Conservation (phyloP, 2,888 invertebrate genomes). For the Cataglyphis livida region DNA sequence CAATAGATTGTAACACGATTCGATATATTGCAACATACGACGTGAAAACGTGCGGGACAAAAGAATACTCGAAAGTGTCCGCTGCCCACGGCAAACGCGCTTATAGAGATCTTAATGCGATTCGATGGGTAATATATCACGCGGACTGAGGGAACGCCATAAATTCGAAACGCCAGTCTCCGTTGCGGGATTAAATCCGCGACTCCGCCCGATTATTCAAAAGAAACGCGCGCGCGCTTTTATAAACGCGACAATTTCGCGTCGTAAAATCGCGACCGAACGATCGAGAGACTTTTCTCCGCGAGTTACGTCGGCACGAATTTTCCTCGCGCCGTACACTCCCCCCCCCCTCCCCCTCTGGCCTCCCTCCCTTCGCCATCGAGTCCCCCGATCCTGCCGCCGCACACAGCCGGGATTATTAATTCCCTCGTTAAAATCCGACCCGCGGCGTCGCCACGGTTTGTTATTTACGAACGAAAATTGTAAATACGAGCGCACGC, state of each 20-base stretch:
- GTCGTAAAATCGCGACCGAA: slow-evolving; percentile 49
- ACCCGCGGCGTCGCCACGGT: slow-evolving; percentile 75
- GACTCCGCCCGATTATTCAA: not conserved
- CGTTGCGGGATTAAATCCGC: not conserved
- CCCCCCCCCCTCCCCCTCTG: not conserved
- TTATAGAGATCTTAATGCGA: not conserved
- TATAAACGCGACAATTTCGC: slow-evolving; percentile 35
- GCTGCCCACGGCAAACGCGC: not conserved
- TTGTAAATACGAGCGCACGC: slow-evolving; percentile 77
- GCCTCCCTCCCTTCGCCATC: not conserved
- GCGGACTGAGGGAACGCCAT: not conserved
- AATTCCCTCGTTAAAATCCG: slow-evolving; percentile 78
- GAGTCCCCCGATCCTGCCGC: slow-evolving; percentile 45
- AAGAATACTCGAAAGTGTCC: not conserved
- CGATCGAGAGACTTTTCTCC: slow-evolving; percentile 55
- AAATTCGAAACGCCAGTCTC: slow-evolving; percentile 1
- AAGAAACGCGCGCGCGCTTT: slow-evolving; percentile 2
- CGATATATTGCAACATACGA: not conserved
- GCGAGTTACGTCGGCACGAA: slow-evolving; percentile 48
- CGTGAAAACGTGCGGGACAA: not conserved
- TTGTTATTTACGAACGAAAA: slow-evolving; percentile 79
- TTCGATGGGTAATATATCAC: not conserved
- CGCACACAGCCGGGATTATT: slow-evolving; percentile 68
- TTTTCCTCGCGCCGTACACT: slow-evolving; percentile 34
- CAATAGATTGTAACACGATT: not conserved